Conservation (phyloP, 2,888 invertebrate species). For the Drosophila neutralis region DNA sequence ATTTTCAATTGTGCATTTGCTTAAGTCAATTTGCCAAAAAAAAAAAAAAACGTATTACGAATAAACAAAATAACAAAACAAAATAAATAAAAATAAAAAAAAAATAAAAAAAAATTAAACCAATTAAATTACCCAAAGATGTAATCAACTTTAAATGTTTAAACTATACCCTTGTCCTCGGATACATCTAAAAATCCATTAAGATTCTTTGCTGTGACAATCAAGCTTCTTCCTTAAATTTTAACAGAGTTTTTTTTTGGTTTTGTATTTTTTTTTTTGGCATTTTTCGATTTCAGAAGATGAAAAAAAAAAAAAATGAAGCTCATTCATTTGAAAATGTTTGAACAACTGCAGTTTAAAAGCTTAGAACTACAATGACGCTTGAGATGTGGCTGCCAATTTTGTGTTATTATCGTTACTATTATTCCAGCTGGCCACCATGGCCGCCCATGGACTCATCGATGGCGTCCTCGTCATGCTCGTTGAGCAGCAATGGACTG, state of each 20-base stretch:
- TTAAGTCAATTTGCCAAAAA: slow-evolving; percentile 10
- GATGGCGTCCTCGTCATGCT: slow-evolving; percentile 86
- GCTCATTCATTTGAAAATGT: not conserved
- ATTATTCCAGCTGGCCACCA: slow-evolving; percentile 58
- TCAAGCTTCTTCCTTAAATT: not conserved
- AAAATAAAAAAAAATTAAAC: not conserved
- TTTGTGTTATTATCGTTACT: slow-evolving; percentile 5
- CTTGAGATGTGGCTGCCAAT: slow-evolving; percentile 1
- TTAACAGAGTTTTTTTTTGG: not conserved
- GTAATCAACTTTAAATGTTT: not conserved
- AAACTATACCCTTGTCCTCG: not conserved
- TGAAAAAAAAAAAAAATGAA: not conserved
- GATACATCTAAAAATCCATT: not conserved
- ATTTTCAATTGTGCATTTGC: slow-evolving; percentile 15
- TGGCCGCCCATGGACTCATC: slow-evolving; percentile 65
- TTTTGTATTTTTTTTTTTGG: not conserved
- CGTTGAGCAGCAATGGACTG: slow-evolving; percentile 87
- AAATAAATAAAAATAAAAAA: too few species aligned
- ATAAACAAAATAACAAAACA: not conserved
- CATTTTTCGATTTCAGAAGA: not conserved
- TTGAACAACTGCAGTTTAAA: slow-evolving; percentile 28
- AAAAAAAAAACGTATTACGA: slow-evolving; percentile 21
- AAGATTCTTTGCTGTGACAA: not conserved
- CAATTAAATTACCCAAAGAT: not conserved
- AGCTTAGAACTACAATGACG: slow-evolving; percentile 28